Evolutionary conservation across 1,140 invertebrate species (phyloP), one percentile per base, ranked within the genome.

Genomic region (Drosophila pachea): DNA sequence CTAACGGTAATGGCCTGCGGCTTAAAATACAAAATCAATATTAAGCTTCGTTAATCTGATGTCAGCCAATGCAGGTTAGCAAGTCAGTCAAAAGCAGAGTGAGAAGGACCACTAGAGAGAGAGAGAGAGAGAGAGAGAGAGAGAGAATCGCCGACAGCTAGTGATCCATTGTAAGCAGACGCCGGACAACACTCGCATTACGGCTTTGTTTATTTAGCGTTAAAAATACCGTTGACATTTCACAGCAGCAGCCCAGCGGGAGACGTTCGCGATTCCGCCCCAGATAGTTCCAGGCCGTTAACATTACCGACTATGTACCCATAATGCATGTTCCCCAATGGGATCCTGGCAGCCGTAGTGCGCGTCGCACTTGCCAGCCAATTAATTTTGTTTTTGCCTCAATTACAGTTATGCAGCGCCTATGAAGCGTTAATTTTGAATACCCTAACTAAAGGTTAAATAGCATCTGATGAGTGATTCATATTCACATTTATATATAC

Each of bases 181-280:
- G 22, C 22, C 22, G 3, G 22, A 22, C 22, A 22, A 22, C 2
- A 3, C 42, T 42, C 42, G 59, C 31, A 68, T 78, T 63, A 71
- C 52, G 32, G 55, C 35, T 72, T 71, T 61, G 73, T 54, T 69
- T 64, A 73, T 53, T 52, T 76, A 68, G 45, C 73, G 68, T 73
- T 84, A 83, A 79, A 84, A 83, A 83, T 83, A 84, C 65, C 76
- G 60, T 84, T 86, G 79, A 78, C 79, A 84, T 84, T 83, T 83
- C 56, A 35, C 62, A 69, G 68, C 50, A 43, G 47, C 68, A 49
- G 9, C 5, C 45, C 29, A 9, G 40, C 43, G 38, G 54, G 22
- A 1, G 31, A 52, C 56, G 42, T 49, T 40, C 14, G 38, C 53
- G 55, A 54, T 38, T 77, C 33, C n/a, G n/a, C 29, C 69, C 32